These are phyloP conservation scores for Ia io DNA, from an alignment of 2,113 vertebrate species.

Conservation along the genomic window DNA sequence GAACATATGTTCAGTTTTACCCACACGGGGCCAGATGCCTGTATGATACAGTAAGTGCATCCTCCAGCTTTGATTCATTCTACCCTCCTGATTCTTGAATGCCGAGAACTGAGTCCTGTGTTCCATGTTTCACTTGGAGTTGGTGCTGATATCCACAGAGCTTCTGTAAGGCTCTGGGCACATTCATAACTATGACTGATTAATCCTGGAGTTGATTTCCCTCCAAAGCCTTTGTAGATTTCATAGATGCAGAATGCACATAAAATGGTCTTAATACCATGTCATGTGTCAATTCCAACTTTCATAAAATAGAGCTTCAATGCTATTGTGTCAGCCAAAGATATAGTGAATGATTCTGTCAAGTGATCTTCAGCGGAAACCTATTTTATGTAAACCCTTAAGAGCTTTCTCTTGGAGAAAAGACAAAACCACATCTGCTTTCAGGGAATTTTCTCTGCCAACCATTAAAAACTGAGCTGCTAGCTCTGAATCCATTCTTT, in stretches of 20 bases:
- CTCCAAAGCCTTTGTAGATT: neutral
- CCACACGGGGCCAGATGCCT: neutral
- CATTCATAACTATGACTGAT: neutral
- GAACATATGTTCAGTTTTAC: neutral
- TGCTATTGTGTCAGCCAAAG: neutral
- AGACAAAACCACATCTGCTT: conserved; percentile 34
- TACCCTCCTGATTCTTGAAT: neutral
- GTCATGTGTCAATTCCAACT: neutral
- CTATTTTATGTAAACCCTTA: conserved; percentile 50
- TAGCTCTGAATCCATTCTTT: conserved; percentile 5
- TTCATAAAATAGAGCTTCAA: conserved; percentile 51
- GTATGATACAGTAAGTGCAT: too few relatives aligned
- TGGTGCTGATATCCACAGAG: too few relatives aligned
- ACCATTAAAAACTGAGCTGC: conserved; percentile 19
- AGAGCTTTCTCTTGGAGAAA: conserved; percentile 36
- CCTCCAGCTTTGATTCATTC: neutral
- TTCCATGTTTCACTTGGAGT: neutral
- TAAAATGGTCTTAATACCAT: conserved; percentile 14
- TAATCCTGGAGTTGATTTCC: neutral
- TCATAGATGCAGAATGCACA: neutral
- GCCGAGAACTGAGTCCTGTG: neutral
- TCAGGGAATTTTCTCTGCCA: neutral
- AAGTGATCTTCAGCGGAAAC: conserved; percentile 28
- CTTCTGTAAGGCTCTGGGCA: neutral
- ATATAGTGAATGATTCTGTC: conserved; percentile 37